Conservation (phyloP, 2,888 invertebrate genomes). For the Tricholauxania praeusta region DNA sequence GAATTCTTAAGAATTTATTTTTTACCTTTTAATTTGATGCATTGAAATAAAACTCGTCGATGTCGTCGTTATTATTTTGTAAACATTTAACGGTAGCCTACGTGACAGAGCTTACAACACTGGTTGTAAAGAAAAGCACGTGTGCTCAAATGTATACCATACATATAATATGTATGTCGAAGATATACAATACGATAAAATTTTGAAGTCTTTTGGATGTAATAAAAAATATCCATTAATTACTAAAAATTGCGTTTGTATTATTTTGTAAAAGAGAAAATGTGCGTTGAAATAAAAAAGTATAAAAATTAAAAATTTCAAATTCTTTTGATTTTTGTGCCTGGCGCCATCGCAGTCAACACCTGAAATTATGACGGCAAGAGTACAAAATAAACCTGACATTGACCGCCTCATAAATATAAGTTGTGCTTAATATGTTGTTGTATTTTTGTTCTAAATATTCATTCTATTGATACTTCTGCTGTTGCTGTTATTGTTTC, state of each 20-base stretch:
- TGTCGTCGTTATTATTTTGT: slow-evolving; percentile 13
- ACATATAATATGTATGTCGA: no score
- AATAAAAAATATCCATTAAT: no score
- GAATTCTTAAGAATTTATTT: slow-evolving; percentile 20
- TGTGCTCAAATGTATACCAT: no score
- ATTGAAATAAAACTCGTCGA: slow-evolving; percentile 20
- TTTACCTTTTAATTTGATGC: slow-evolving; percentile 23
- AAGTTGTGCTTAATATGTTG: neutral
- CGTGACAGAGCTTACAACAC: no score
- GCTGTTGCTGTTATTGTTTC: neutral
- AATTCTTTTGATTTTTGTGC: neutral
- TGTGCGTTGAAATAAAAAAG: no score
- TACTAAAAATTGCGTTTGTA: no score
- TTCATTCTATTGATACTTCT: neutral
- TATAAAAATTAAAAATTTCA: no score
- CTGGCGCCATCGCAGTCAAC: neutral
- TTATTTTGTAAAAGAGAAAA: no score
- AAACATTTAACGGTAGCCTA: slow-evolving; percentile 7
- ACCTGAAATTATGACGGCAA: neutral
- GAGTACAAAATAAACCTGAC: slow-evolving; percentile 8
- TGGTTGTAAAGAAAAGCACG: no score
- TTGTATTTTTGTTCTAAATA: neutral
- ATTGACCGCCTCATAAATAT: slow-evolving; percentile 16
- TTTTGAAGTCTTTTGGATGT: no score
- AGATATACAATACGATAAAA: no score